A percentile compares a stretch with the other conserved stretches of the same genome.
Conservation (phyloP, 30 jellyfish, hydroid and myxozoan species). For the Aurelia sp. region DNA sequence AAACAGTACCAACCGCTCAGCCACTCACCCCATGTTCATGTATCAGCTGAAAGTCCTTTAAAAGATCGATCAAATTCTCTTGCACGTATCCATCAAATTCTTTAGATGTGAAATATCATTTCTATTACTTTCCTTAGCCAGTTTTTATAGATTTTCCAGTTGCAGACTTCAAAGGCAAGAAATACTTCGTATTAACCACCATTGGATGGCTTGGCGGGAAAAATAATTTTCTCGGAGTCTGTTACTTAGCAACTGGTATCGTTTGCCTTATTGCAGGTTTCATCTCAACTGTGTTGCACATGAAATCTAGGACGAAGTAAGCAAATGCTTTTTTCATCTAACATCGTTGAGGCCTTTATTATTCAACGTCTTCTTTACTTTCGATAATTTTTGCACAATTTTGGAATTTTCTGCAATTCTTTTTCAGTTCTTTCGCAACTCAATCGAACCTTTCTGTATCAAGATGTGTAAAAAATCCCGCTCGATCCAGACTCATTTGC, state of each 20-base stretch:
- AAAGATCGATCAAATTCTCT: neutral
- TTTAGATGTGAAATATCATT: neutral
- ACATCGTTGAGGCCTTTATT: too few species aligned
- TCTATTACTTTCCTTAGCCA: neutral
- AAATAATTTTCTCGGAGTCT: conserved; percentile 50
- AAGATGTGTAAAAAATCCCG: too few species aligned
- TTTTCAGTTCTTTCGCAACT: too few species aligned
- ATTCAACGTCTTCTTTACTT: too few species aligned
- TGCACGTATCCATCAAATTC: neutral
- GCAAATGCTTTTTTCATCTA: neutral
- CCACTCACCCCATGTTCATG: too few species aligned
- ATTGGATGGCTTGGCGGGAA: conserved; percentile 64
- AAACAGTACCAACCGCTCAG: too few species aligned
- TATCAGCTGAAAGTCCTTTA: too few species aligned
- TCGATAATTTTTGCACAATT: too few species aligned
- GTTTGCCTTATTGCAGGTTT: conserved; percentile 43
- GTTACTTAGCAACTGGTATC: conserved; percentile 42
- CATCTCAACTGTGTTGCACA: conserved; percentile 42
- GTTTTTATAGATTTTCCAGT: conserved; percentile 45
- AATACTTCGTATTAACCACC: conserved; percentile 43
- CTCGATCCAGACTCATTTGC: too few species aligned
- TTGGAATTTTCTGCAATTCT: too few species aligned
- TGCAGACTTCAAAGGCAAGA: conserved; percentile 48
- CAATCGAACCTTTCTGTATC: too few species aligned
- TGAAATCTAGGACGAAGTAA: conserved; percentile 66